Evolutionary conservation across 2,888 invertebrate genomes (phyloP).

Genomic region (Oscheius myriophilus): DNA sequence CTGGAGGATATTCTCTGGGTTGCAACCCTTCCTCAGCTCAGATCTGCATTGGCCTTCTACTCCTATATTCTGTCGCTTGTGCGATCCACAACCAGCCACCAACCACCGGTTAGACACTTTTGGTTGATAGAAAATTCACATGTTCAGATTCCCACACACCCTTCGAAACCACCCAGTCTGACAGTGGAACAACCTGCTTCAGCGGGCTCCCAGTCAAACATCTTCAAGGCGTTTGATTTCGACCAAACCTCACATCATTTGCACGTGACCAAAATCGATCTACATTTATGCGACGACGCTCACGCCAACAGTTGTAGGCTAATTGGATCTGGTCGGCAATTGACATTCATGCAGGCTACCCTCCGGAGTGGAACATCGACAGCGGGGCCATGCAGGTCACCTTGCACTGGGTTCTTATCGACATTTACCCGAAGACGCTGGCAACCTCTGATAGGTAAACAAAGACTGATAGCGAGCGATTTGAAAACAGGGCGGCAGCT

Average conservation of each 20-base stretch:
- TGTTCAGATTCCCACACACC: conserved; percentile 1
- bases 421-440: conserved; percentile 95
- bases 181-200: too few species aligned
- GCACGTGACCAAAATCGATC: conserved; percentile 84
- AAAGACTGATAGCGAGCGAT: neutral
- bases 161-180: too few species aligned
- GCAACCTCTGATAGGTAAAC: conserved; percentile 75
- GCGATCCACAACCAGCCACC: conserved; percentile 75
- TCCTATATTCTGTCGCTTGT: conserved; percentile 84
- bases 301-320: conserved; percentile 45
- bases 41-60: conserved; percentile 79
- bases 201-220: conserved; percentile 1
- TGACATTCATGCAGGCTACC: conserved; percentile 52
- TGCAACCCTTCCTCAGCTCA: conserved; percentile 71
- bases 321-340: conserved; percentile 1
- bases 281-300: conserved; percentile 92
- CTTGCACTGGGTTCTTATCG: conserved; percentile 72
- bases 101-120: conserved; percentile 15
- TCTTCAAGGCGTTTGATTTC: conserved; percentile 82
- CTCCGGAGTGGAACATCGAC: conserved; percentile 73
- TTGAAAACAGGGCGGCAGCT: too few species aligned
- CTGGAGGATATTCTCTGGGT: conserved; percentile 97
- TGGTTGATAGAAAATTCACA: neutral
- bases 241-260: conserved; percentile 97
- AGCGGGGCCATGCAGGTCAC: conserved; percentile 94